These are phyloP conservation scores for Drosophila pruinosa DNA, from an alignment of 1,140 invertebrate species.

Conservation along the genomic window DNA sequence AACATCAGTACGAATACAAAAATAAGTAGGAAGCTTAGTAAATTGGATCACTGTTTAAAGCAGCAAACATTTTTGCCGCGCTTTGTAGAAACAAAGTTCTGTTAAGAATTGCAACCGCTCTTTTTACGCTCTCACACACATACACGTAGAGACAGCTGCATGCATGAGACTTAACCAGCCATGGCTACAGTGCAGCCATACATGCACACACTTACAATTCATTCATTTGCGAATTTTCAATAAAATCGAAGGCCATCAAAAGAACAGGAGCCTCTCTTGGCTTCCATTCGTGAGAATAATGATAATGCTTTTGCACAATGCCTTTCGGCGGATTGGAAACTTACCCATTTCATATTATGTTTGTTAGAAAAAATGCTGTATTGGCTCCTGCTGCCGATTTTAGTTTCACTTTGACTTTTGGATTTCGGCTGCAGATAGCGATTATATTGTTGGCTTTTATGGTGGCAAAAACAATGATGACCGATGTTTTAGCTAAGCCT, in stretches of 20 bases:
- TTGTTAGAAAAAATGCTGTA: conserved; percentile 28
- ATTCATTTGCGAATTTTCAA: conserved; percentile 11
- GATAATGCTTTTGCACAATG: not conserved
- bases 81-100: conserved; percentile 15
- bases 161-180: not conserved
- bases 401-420: conserved; percentile 21
- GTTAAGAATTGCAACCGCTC: conserved; percentile 21
- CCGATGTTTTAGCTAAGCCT: conserved; percentile 20
- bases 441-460: not conserved
- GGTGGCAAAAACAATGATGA: not conserved
- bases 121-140: conserved; percentile 5
- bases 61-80: conserved; percentile 28
- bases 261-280: not conserved
- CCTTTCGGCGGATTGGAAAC: conserved; percentile 16
- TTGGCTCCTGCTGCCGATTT: conserved; percentile 16
- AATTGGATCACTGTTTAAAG: conserved; percentile 6
- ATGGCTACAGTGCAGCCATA: too few relatives aligned
- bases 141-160: not conserved
- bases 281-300: not conserved
- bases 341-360: conserved; percentile 72
- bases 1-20: not conserved
- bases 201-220: not conserved
- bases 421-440: conserved; percentile 13
- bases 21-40: not conserved
- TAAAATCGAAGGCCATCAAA: conserved; percentile 28